Percentiles rank a stretch among this genome's conserved stretches.
phyloP scores from a whole-genome alignment of 1,140 invertebrate genomes.

The Pseudomyrmex cubaensis region DNA sequence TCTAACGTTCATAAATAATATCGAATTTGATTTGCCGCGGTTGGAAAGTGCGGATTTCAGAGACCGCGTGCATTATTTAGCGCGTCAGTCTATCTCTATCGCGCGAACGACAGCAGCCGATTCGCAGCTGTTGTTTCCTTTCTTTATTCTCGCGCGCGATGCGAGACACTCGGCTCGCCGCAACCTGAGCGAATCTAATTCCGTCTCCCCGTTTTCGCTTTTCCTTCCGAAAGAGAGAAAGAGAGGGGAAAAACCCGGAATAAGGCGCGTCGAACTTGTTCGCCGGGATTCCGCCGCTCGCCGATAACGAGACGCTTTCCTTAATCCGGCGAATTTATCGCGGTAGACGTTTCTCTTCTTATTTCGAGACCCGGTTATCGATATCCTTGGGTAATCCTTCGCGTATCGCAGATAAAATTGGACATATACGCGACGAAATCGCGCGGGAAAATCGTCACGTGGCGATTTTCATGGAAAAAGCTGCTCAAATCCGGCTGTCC shows the following conservation, averaged over 20 bases:
- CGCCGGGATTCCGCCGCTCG: conserved; percentile 29
- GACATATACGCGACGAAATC: conserved; percentile 44
- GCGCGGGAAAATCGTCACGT: conserved; percentile 37
- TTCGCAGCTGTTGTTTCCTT: neutral
- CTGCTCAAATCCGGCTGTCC: neutral
- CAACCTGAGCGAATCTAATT: conserved; percentile 50
- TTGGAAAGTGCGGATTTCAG: conserved; percentile 67
- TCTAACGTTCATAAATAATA: conserved; percentile 76
- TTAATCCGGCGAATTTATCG: conserved; percentile 57
- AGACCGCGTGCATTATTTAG: conserved; percentile 80
- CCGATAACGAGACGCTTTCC: conserved; percentile 57
- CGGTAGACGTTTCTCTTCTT: conserved; percentile 44
- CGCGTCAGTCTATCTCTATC: conserved; percentile 64
- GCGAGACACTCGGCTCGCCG: conserved; percentile 37
- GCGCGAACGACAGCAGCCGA: too few species aligned
- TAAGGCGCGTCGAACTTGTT: conserved; percentile 53
- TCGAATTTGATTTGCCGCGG: conserved; percentile 71
- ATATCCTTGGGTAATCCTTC: conserved; percentile 42
- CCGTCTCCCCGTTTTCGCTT: conserved; percentile 41
- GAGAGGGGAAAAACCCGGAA: neutral
- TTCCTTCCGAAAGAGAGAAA: conserved; percentile 15
- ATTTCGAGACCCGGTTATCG: conserved; percentile 50
- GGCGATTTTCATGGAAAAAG: neutral
- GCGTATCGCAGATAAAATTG: conserved; percentile 52
- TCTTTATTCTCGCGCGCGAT: conserved; percentile 6